Evolutionary conservation across 2,797 vertebrate genomes (phyloP).

Genomic region (Sebastes matsubarae): DNA sequence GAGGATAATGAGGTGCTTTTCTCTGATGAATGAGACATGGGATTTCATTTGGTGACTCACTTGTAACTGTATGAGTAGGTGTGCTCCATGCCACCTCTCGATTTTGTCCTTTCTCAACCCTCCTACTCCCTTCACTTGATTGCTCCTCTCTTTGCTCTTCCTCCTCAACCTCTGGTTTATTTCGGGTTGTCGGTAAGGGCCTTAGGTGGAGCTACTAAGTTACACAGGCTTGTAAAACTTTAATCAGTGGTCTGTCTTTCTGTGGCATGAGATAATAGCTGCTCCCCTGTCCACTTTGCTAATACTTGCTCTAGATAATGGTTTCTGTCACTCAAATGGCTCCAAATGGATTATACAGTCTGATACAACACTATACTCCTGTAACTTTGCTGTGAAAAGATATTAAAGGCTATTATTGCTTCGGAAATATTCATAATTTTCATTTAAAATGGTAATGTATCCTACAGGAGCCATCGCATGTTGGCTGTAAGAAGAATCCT

Average conservation of each 20-base stretch:
- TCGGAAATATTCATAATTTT: not conserved
- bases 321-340: constrained; percentile 14
- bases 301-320: not conserved
- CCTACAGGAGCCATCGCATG: not conserved
- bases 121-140: constrained; percentile 2
- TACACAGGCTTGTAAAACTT: constrained; percentile 47
- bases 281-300: not conserved
- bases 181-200: constrained; percentile 29
- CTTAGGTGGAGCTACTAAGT: constrained; percentile 26
- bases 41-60: constrained; percentile 57
- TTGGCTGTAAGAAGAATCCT: constrained; percentile 16
- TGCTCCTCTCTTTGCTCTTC: constrained; percentile 9
- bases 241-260: constrained; percentile 48
- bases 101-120: constrained; percentile 28
- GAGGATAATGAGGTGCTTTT: constrained; percentile 50
- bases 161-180: constrained; percentile 15
- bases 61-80: constrained; percentile 55
- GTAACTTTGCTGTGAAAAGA: not conserved
- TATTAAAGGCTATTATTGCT: not conserved
- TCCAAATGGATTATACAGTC: constrained; percentile 8
- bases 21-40: constrained; percentile 58
- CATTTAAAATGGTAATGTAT: not conserved
- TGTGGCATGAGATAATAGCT: constrained; percentile 32
- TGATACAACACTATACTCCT: not conserved
- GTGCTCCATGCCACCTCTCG: constrained; percentile 31